A percentile compares a stretch with the other conserved stretches of the same genome.
Evolutionary conservation across 1,140 invertebrate genomes (phyloP).

Genomic region (Sesamia nonagrioides): DNA sequence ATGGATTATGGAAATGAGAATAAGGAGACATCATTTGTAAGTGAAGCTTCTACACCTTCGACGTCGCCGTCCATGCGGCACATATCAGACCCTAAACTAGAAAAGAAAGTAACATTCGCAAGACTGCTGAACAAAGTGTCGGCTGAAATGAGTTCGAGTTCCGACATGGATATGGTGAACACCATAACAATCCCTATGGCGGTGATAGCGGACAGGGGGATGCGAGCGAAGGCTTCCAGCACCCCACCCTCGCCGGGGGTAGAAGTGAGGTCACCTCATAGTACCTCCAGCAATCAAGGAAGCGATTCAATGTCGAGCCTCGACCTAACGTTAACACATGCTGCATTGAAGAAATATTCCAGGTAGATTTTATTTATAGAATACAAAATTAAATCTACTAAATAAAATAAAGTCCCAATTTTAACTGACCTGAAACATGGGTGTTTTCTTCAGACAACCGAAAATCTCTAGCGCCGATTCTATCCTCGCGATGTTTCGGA

Average conservation of each 20-base stretch:
- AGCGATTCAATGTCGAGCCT: conserved; percentile 91
- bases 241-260: conserved; percentile 87
- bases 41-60: conserved; percentile 81
- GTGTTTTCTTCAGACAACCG: conserved; percentile 72
- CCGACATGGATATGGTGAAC: conserved; percentile 89
- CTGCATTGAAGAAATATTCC: conserved; percentile 82
- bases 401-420: too few species aligned
- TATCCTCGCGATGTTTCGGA: conserved; percentile 92
- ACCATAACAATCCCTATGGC: conserved; percentile 86
- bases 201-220: conserved; percentile 78
- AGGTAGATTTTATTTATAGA: conserved; percentile 60
- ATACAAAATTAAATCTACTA: too few species aligned
- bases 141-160: conserved; percentile 91
- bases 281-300: conserved; percentile 90
- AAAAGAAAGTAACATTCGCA: conserved; percentile 93
- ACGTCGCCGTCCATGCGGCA: conserved; percentile 86
- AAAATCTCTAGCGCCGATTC: conserved; percentile 92
- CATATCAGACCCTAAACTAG: conserved; percentile 89
- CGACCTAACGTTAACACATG: conserved; percentile 88
- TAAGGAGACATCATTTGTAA: conserved; percentile 89
- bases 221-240: conserved; percentile 84
- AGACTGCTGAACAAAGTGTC: conserved; percentile 91
- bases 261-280: conserved; percentile 88
- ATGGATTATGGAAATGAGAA: conserved; percentile 79
- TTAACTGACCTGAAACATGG: background rate